Conservation (phyloP, 2,797 vertebrate genomes). For the Danio jaintianensis region DNA sequence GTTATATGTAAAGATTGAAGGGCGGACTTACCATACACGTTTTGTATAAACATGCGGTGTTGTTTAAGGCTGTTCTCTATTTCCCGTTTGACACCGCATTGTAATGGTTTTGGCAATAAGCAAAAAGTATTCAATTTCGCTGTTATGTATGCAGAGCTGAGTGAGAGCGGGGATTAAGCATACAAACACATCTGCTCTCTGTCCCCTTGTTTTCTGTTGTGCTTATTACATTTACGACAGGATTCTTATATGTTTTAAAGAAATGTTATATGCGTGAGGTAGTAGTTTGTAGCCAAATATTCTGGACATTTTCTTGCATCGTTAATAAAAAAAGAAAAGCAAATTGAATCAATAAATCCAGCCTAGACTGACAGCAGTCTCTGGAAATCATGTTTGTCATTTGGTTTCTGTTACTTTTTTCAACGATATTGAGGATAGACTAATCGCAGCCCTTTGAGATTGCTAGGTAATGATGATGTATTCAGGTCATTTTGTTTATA, state of each 20-base stretch:
- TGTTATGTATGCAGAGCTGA: not conserved
- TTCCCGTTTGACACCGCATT: not conserved
- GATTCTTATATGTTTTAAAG: too few relatives aligned
- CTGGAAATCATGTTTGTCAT: not conserved
- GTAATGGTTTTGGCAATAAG: not conserved
- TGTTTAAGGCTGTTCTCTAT: not conserved
- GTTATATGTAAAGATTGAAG: slow-evolving; percentile 6
- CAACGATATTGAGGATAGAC: not conserved
- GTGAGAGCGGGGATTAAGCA: not conserved
- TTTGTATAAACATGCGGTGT: not conserved
- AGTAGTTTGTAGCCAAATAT: not conserved
- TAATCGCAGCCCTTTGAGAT: slow-evolving; percentile 9
- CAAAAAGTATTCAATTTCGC: not conserved
- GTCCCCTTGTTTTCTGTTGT: not conserved
- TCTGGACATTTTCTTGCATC: too few relatives aligned
- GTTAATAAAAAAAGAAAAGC: not conserved
- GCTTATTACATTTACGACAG: not conserved
- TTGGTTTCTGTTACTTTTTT: slow-evolving; percentile 15
- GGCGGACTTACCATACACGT: not conserved
- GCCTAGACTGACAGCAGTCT: not conserved
- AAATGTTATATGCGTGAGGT: not conserved
- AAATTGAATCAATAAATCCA: too few relatives aligned
- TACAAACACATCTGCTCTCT: not conserved
- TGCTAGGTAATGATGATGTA: not conserved
- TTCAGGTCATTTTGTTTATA: too few relatives aligned